Evolutionary conservation across 2,113 vertebrate species (phyloP).

Genomic region (Chionis minor): DNA sequence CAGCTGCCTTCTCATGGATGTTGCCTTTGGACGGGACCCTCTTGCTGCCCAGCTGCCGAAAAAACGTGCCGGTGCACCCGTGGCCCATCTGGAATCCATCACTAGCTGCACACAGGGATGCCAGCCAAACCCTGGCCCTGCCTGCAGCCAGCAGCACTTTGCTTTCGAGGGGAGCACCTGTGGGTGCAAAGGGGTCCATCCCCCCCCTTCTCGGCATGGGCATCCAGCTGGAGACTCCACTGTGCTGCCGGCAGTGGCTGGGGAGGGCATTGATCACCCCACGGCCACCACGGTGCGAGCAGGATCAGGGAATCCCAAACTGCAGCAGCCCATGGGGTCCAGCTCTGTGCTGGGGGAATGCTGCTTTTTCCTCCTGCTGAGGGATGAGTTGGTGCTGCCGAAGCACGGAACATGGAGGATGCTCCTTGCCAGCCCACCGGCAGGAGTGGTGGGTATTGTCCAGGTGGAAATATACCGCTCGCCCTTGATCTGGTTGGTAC

Average conservation of each 20-base stretch:
- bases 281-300: accelerated
- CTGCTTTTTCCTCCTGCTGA: neutral
- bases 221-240: accelerated
- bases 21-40: slow-evolving; percentile 51
- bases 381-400: neutral
- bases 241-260: neutral
- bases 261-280: neutral
- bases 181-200: neutral
- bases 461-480: accelerated
- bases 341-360: accelerated
- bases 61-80: neutral
- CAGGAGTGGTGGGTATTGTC: too few relatives aligned
- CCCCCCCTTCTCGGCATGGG: neutral
- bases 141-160: neutral
- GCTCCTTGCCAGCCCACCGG: neutral
- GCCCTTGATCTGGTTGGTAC: neutral
- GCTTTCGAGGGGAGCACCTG: neutral
- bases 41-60: neutral
- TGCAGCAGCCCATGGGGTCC: neutral
- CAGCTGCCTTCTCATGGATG: neutral
- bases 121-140: neutral
- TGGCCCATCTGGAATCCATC: slow-evolving; percentile 58
- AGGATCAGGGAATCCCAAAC: neutral
- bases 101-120: neutral
- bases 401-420: neutral